phyloP scores from a whole-genome alignment of 2,797 vertebrate species.

The Microtus obscurus region DNA sequence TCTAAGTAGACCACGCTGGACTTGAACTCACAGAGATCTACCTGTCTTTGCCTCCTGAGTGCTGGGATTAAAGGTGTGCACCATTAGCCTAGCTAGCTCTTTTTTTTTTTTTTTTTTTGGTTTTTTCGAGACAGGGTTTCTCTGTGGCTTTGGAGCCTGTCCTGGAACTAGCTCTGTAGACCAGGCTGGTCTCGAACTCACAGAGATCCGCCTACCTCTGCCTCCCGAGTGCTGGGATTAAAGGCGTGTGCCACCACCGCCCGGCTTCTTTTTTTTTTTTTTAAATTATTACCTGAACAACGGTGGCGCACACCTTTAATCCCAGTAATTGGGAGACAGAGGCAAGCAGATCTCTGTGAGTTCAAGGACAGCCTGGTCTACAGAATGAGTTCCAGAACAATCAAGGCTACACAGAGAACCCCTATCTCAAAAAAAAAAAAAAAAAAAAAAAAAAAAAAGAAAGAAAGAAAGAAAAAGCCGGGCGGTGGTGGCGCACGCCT shows the following conservation, averaged over 20 bases:
- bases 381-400: background rate
- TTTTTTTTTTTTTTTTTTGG: background rate
- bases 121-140: too few relatives aligned
- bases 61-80: background rate
- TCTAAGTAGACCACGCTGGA: background rate
- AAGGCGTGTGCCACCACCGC: too few relatives aligned
- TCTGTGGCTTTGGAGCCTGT: too few relatives aligned
- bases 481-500: too few relatives aligned
- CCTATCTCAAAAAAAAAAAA: too few relatives aligned
- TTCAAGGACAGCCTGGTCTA: background rate
- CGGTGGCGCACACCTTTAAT: background rate
- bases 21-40: background rate
- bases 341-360: background rate
- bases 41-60: background rate
- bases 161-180: too few relatives aligned
- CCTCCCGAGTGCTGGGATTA: too few relatives aligned
- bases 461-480: background rate
- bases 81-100: background rate
- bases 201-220: too few relatives aligned
- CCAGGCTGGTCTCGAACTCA: too few relatives aligned
- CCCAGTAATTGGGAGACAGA: background rate
- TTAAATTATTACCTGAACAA: background rate
- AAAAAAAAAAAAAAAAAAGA: too few relatives aligned
- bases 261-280: too few relatives aligned
- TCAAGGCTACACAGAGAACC: background rate